A percentile compares a stretch with the other conserved stretches of the same genome.
Conservation (phyloP, 2,113 vertebrate species). For the Spheniscus mendiculus region DNA sequence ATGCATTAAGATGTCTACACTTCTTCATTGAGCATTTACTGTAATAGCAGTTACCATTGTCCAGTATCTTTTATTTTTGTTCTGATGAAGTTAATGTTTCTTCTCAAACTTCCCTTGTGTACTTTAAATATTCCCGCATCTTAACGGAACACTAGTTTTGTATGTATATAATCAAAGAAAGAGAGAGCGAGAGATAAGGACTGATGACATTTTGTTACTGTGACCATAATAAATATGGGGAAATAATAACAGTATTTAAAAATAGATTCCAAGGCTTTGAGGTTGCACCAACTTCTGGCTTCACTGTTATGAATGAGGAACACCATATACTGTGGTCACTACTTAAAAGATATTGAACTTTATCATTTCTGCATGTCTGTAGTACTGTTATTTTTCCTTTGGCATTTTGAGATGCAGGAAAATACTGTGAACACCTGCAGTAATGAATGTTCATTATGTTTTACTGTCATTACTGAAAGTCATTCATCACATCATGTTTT, state of each 20-base stretch:
- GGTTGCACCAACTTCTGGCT: background rate
- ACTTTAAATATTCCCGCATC: background rate
- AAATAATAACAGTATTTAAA: background rate
- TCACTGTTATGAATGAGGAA: background rate
- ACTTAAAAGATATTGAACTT: background rate
- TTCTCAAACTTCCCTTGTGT: background rate
- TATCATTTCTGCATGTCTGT: background rate
- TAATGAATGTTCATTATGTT: background rate
- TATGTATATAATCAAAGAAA: background rate
- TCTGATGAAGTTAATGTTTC: background rate
- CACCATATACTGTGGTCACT: background rate
- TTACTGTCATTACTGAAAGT: too few relatives aligned
- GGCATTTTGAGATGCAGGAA: background rate
- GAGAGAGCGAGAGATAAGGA: background rate
- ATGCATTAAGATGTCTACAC: background rate
- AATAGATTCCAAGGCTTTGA: background rate
- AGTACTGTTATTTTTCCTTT: background rate
- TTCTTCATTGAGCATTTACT: background rate
- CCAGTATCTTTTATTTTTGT: background rate
- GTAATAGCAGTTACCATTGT: background rate
- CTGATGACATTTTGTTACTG: background rate
- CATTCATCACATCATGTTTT: too few relatives aligned
- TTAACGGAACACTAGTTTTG: background rate
- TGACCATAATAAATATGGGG: background rate
- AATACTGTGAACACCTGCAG: background rate